Evolutionary conservation across 2,113 vertebrate genomes (phyloP), one percentile per base, ranked within the genome.

Genomic region (Melanerpes aurifrons): DNA sequence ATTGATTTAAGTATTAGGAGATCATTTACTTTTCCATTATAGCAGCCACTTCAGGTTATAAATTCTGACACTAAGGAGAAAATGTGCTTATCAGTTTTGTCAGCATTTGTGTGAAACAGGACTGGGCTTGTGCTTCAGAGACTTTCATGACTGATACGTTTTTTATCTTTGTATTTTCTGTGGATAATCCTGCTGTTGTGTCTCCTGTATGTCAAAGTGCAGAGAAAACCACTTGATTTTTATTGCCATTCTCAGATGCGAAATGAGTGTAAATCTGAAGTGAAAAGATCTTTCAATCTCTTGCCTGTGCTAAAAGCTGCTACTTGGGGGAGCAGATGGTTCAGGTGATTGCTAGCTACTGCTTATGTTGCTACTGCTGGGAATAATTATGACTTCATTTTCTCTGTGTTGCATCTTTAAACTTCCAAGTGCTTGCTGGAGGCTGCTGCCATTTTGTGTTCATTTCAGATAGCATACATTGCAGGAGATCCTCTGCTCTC

Each of bases 21-120:
- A 96, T 95, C 93, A 47, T 96, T 98, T 97, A 96, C 93, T 95
- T 95, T 96, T 94, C 93, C 94, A 93, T 97, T 96, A 96, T 90
- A 96, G 89, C 95, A 97, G 96, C 86, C 93, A 97, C 76, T 96
- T 96, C 87, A 73, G 83, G 94, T 97, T 97, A 96, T 88, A 95
- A 89, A 82, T 93, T 96, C 93, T 84, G 81, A 96, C 93, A 95
- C 75, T 88, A 91, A 95, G 88, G 86, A 87, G 94, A 87, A 96
- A 96, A 97, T 86, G 63, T 94, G 72, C 93, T 95, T 94, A 96
- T 93, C 87, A 74, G 54, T 94, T 96, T 94, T 93, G 87, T 82
- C 91, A 89, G 94, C 78, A 82, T 92, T 95, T 95, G 90, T 92
- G 59, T 84, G 87, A 86, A 95, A 89, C 84, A 94, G 10, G 72